phyloP scores from a whole-genome alignment of 1,140 invertebrate genomes.

The Atopsyche davidsoni region DNA sequence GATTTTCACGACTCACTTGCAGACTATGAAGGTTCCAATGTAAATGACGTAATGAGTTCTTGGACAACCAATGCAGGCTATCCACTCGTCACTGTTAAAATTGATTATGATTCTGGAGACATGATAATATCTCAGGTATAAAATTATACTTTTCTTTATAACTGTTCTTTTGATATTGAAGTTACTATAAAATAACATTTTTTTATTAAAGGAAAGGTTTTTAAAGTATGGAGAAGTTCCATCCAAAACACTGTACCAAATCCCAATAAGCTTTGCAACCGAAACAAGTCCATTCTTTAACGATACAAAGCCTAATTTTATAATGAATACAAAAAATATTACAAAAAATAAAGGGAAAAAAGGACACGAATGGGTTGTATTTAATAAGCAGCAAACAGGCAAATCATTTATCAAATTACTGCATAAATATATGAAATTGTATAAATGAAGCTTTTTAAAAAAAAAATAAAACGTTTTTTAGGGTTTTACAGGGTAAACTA shows the following conservation, averaged over 20 bases:
- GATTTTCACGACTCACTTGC: conserved; percentile 32
- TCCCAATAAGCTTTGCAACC: conserved; percentile 51
- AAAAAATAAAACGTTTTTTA: conserved; percentile 30
- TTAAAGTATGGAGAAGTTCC: conserved; percentile 1
- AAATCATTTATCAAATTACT: neutral
- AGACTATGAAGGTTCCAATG: conserved; percentile 32
- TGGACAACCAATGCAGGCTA: conserved; percentile 50
- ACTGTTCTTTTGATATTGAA: too few relatives aligned
- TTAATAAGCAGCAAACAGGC: conserved; percentile 52
- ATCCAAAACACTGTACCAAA: conserved; percentile 40
- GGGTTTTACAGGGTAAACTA: conserved; percentile 81
- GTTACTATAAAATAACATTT: neutral
- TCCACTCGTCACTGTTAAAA: conserved; percentile 45
- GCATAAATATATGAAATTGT: neutral
- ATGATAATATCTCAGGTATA: conserved; percentile 48
- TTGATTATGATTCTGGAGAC: conserved; percentile 42
- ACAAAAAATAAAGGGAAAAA: conserved; percentile 31
- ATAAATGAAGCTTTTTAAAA: neutral
- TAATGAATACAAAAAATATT: conserved; percentile 31
- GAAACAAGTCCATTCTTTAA: conserved; percentile 40
- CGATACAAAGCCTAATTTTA: conserved; percentile 40
- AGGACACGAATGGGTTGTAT: conserved; percentile 49
- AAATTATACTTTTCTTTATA: too few relatives aligned
- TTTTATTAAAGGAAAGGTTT: conserved; percentile 7
- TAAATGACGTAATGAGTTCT: conserved; percentile 45